Base-by-base conservation (phyloP, 2,888 invertebrate species). In the Helleia helle region DNA sequence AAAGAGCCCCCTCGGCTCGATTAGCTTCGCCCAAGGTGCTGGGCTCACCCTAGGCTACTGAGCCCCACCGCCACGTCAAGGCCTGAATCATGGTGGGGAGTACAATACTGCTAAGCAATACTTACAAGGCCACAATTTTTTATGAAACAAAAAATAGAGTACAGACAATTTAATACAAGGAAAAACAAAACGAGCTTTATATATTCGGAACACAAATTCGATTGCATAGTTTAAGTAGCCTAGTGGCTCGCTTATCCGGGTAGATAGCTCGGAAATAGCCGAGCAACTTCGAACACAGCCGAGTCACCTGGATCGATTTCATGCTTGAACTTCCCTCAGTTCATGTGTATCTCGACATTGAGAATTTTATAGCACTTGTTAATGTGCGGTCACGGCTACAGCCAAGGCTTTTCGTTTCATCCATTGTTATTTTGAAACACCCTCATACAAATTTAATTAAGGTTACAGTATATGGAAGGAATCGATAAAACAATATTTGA, bases 221-320 rank as follows among this genome's bases (percentile, higher is more conserved):
- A n/a, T n/a, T n/a, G n/a, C n/a, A n/a, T n/a, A n/a, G n/a, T n/a
- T n/a, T n/a, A n/a, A n/a, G n/a, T n/a, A n/a, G n/a, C n/a, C n/a
- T n/a, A n/a, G n/a, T n/a, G n/a, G n/a, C n/a, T 9, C 15, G 31
- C 30, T 31, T 17, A 31, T 11, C 22, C 22, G 22, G 18, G 12
- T 22, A 22, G 34, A 31, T 22, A 18, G 34, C 18, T 18, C 61
- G 59, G 43, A 48, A 43, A 26, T 12, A 24, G 36, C 62, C 67
- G 65, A 71, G 44, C 34, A 31, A 15, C 36, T 45, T 22, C 69
- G 73, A 50, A 54, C 46, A 29, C 31, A 40, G 38, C 52, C 67
- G 71, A 70, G 41, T 46, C 12, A 55, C 55, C 58, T 63, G 58
- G 56, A 76, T 75, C 74, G 74, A 76, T 74, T 64, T 64, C 64